A percentile compares a stretch with the other conserved stretches of the same genome.
phyloP scores from a whole-genome alignment of 2,888 invertebrate genomes.

The Exephanes ischioxanthus region DNA sequence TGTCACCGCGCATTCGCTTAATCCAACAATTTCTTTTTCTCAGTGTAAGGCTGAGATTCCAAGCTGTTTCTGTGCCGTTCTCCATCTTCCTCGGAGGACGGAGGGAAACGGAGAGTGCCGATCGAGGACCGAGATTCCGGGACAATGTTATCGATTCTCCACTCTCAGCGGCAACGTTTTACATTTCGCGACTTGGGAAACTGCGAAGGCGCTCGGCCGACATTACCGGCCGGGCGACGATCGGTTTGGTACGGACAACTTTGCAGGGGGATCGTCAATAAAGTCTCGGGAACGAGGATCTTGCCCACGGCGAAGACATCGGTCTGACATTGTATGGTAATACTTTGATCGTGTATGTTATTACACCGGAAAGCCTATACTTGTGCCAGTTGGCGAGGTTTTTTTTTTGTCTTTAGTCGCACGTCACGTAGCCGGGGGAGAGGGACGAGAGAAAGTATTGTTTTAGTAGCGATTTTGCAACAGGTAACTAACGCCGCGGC shows the following conservation, averaged over 20 bases:
- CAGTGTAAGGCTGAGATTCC: too few relatives aligned
- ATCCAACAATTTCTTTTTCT: too few relatives aligned
- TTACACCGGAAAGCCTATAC: slow-evolving; percentile 36
- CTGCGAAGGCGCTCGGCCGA: too few relatives aligned
- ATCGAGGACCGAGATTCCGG: slow-evolving; percentile 63
- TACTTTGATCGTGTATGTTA: slow-evolving; percentile 53
- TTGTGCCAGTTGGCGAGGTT: too few relatives aligned
- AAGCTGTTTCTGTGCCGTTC: too few relatives aligned
- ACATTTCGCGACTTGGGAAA: slow-evolving; percentile 37
- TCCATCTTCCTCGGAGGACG: neutral
- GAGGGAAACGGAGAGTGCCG: slow-evolving; percentile 49
- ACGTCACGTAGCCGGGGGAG: too few relatives aligned
- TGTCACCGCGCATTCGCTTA: too few relatives aligned
- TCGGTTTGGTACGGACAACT: too few relatives aligned
- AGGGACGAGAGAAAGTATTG: too few relatives aligned
- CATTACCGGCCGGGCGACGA: too few relatives aligned
- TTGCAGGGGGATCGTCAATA: slow-evolving; percentile 37
- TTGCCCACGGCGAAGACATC: slow-evolving; percentile 51
- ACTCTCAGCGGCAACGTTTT: slow-evolving; percentile 51
- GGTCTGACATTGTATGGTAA: slow-evolving; percentile 49
- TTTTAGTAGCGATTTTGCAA: neutral
- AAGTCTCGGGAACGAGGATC: slow-evolving; percentile 53
- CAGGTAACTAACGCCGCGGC: neutral
- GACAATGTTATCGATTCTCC: slow-evolving; percentile 68
- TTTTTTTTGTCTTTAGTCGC: neutral